Evolutionary conservation across 2,888 invertebrate species (phyloP).

Genomic region (Drosophila pseudotalamancana): DNA sequence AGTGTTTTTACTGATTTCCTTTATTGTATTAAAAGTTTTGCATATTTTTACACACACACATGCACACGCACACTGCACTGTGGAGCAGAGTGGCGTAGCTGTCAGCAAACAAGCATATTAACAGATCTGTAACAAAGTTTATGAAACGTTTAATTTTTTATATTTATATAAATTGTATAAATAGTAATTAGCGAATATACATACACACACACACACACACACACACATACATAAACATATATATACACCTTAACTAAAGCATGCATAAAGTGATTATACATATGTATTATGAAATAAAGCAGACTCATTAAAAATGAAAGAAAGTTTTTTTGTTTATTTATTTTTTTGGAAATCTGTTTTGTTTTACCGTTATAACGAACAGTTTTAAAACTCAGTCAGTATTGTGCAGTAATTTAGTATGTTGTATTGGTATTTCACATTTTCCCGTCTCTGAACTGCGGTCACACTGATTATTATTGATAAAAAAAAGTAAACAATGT

Average conservation of each 20-base stretch:
- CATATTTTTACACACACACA: constrained; percentile 49
- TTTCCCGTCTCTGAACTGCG: neutral
- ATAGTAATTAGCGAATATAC: constrained; percentile 62
- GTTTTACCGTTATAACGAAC: constrained; percentile 1
- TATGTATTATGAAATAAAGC: constrained; percentile 62
- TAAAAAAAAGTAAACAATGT: constrained; percentile 64
- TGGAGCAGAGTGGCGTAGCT: constrained; percentile 11
- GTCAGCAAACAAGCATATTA: constrained; percentile 38
- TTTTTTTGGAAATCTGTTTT: neutral
- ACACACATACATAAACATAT: constrained; percentile 20
- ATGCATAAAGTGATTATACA: constrained; percentile 78
- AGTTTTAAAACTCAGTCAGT: neutral
- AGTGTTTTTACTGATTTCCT: constrained; percentile 25
- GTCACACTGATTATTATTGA: constrained; percentile 26
- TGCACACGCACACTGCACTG: constrained; percentile 2
- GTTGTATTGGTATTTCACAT: neutral
- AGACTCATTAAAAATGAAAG: constrained; percentile 71
- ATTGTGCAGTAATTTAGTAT: neutral
- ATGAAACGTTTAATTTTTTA: constrained; percentile 68
- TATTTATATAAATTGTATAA: constrained; percentile 76
- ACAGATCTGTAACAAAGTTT: constrained; percentile 69
- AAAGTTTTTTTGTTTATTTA: neutral
- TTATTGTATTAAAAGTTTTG: constrained; percentile 72
- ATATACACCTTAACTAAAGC: constrained; percentile 63
- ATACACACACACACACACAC: constrained; percentile 44